Percentiles rank a stretch among this genome's conserved stretches.
Conservation (phyloP, 2,888 invertebrate species). For the Bedellia somnulentella region DNA sequence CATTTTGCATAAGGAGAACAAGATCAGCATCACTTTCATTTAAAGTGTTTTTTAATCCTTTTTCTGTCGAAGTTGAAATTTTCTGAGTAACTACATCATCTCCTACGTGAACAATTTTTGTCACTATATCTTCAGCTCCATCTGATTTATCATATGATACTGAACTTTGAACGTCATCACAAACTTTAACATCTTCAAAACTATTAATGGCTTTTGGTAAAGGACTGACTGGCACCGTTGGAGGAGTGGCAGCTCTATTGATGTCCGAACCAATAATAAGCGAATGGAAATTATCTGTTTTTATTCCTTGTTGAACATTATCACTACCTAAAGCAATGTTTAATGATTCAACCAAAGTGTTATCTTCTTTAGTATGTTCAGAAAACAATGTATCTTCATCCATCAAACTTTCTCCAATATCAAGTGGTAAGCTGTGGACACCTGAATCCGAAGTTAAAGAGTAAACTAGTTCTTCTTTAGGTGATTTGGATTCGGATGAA, state of each 20-base stretch:
- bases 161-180: constrained; percentile 41
- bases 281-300: constrained; percentile 31
- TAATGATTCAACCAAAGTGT: constrained; percentile 12
- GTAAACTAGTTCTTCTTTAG: constrained; percentile 21
- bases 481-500: constrained; percentile 14
- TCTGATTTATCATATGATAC: constrained; percentile 40
- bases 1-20: constrained; percentile 37
- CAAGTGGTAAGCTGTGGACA: constrained; percentile 25
- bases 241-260: constrained; percentile 62
- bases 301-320: constrained; percentile 43
- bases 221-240: constrained; percentile 71
- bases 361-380: constrained; percentile 20
- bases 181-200: constrained; percentile 37
- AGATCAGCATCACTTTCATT: constrained; percentile 26
- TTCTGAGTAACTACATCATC: constrained; percentile 52
- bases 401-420: constrained; percentile 14
- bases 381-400: constrained; percentile 11
- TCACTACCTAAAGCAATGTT: constrained; percentile 40
- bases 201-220: constrained; percentile 36
- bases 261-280: constrained; percentile 18
- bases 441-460: constrained; percentile 31
- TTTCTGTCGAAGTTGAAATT: constrained; percentile 55
- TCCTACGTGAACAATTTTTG: constrained; percentile 54
- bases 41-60: constrained; percentile 31
- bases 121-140: constrained; percentile 45